phyloP scores from a whole-genome alignment of 2,113 vertebrate genomes.

The Halichoerus grypus region DNA sequence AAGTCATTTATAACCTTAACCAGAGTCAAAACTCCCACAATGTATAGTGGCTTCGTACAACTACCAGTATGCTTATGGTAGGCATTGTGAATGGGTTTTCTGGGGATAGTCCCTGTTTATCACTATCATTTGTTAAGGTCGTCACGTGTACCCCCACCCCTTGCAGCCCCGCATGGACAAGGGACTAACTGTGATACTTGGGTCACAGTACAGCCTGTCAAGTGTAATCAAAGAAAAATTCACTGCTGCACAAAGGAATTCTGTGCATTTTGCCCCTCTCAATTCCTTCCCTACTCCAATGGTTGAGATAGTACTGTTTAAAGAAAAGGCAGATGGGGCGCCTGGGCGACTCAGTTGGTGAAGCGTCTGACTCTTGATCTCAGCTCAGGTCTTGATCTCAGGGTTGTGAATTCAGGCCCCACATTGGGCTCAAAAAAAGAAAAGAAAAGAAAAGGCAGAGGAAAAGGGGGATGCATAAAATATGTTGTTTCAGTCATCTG shows the following conservation, averaged over 20 bases:
- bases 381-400: not conserved
- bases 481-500: slow-evolving; percentile 42
- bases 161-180: too few species aligned
- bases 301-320: not conserved
- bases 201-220: not conserved
- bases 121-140: not conserved
- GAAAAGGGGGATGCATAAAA: not conserved
- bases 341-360: not conserved
- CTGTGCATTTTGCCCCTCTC: not conserved
- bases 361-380: not conserved
- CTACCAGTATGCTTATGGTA: not conserved
- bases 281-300: not conserved
- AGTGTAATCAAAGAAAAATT: not conserved
- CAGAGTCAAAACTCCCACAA: not conserved
- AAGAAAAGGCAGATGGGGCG: not conserved
- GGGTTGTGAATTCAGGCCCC: not conserved
- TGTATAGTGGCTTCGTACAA: not conserved
- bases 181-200: not conserved
- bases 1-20: not conserved
- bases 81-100: not conserved
- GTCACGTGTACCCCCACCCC: too few species aligned
- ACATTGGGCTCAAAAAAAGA: not conserved
- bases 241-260: not conserved
- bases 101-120: not conserved
- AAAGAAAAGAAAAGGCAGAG: not conserved